Base-by-base conservation (phyloP, 2,797 vertebrate genomes). In the Poecilia wingei region DNA sequence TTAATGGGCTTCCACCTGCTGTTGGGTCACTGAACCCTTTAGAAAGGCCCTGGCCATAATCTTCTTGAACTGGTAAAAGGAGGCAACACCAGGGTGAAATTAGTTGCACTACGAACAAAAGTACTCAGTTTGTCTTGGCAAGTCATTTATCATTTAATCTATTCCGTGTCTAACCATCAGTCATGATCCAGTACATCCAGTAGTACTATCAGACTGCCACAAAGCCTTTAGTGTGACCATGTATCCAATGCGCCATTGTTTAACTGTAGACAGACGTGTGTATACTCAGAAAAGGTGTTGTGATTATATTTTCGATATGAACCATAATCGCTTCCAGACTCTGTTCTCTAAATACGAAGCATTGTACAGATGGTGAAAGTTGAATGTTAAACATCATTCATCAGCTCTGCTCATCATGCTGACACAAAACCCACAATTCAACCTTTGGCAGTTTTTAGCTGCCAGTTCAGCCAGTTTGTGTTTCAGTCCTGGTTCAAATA, bases 1-100 rank as follows among this genome's bases (percentile, higher is more conserved):
- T 90, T 93, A 94, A 94, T 94, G 93, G 91, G 78, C 88, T 86
- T 93, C 92, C 91, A 92, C 92, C 92, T 93, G 91, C 92, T 93
- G 89, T 88, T 89, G 87, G 92, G 94, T 94, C 92, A 92, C 88
- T 83, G 92, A 91, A 92, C 91, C 89, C 87, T 91, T 91, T 86
- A 84, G 82, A 90, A 84, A 87, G 83, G 79, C 76, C 74, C 78
- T 69, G 79, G 80, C 71, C 46, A n/a, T 77, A 72, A 85, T 81
- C 82, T 80, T 87, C 80, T 64, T 57, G 83, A 81, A 86, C 79
- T 83, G 78, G 73, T 66, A 36, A 47, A 81, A 77, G 76, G 79
- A 87, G 84, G 80, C 79, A 83, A 66, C 22, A 3, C 59, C 45
- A 4, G 78, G 79, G 79, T 90, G 87, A 91, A 90, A 90, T 91